Evolutionary conservation across 1,140 invertebrate genomes (phyloP).

Genomic region (Stratiolaelaps scimitus): DNA sequence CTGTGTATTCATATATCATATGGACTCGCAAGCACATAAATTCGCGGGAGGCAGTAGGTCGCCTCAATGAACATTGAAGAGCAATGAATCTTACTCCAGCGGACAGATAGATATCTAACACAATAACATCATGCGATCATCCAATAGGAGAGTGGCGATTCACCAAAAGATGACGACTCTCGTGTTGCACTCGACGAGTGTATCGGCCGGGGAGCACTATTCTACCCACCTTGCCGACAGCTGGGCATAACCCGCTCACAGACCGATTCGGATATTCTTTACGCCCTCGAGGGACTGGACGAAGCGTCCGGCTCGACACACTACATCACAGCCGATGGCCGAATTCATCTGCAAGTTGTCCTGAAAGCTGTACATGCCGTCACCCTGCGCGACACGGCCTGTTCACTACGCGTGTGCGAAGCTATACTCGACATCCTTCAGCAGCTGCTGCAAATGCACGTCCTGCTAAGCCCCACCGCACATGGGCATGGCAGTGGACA

Average conservation of each 20-base stretch:
- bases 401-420: conserved; percentile 72
- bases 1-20: too few relatives aligned
- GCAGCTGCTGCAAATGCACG: conserved; percentile 70
- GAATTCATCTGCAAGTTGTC: conserved; percentile 78
- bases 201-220: background rate
- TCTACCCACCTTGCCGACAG: conserved; percentile 33
- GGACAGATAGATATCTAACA: too few relatives aligned
- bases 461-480: conserved; percentile 43
- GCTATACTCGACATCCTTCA: conserved; percentile 77
- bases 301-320: conserved; percentile 75
- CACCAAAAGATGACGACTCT: conserved; percentile 18
- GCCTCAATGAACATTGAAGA: too few relatives aligned
- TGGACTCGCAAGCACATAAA: too few relatives aligned
- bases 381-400: conserved; percentile 57
- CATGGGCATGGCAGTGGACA: conserved; percentile 31
- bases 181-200: background rate
- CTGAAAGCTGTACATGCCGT: conserved; percentile 77
- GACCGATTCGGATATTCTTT: conserved; percentile 87
- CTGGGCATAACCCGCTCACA: conserved; percentile 62
- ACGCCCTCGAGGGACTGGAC: conserved; percentile 57
- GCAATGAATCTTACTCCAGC: too few relatives aligned
- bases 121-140: too few relatives aligned
- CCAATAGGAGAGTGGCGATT: conserved; percentile 11
- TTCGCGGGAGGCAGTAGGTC: too few relatives aligned
- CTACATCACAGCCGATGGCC: conserved; percentile 88